Conservation (phyloP, 2,113 vertebrate species). For the Equus przewalskii region DNA sequence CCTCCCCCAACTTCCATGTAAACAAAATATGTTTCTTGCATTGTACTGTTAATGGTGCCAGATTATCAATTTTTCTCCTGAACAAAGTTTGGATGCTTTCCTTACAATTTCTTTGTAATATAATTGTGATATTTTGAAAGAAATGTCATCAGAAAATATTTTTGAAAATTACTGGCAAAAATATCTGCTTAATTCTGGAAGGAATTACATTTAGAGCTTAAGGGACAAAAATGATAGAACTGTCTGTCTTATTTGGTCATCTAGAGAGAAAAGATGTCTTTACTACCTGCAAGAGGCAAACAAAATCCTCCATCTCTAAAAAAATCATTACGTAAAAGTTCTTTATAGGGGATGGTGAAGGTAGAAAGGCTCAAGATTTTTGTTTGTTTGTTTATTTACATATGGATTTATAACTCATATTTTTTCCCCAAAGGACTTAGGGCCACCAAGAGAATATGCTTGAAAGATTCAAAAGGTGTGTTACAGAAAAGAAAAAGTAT, state of each 20-base stretch:
- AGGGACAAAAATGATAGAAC: conserved; percentile 28
- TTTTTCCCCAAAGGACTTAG: background rate
- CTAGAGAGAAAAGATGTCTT: background rate
- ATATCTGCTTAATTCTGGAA: conserved; percentile 67
- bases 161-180: conserved; percentile 64
- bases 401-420: background rate
- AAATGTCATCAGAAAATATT: conserved; percentile 63
- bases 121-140: conserved; percentile 76
- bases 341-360: background rate
- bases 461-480: background rate
- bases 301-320: background rate
- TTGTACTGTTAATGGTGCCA: conserved; percentile 48
- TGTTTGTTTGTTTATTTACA: background rate
- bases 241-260: conserved; percentile 14
- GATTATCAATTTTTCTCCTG: conserved; percentile 52
- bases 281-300: background rate
- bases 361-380: background rate
- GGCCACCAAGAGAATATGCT: background rate
- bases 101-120: conserved; percentile 65
- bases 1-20: background rate
- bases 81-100: conserved; percentile 66
- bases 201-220: conserved; percentile 41
- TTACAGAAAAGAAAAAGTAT: conserved; percentile 11
- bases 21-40: conserved; percentile 59
- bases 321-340: background rate